Evolutionary conservation across 2,888 invertebrate species (phyloP).

Genomic region (Tinea pellionella): DNA sequence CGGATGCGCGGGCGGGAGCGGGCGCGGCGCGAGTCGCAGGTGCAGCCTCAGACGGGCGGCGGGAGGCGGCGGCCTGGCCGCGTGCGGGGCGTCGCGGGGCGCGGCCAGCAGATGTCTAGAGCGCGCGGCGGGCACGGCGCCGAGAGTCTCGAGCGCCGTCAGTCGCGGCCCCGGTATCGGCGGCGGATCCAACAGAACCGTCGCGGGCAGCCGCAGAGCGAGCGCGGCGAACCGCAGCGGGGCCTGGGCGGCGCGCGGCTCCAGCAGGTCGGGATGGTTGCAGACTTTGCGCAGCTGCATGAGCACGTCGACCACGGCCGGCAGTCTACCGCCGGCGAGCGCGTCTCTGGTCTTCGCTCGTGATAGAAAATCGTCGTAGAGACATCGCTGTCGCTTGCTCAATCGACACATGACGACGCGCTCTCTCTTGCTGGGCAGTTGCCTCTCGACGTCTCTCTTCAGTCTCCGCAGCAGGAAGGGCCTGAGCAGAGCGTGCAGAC

Average conservation of each 20-base stretch:
- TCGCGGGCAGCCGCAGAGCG: constrained; percentile 75
- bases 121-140: constrained; percentile 87
- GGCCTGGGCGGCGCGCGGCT: constrained; percentile 93
- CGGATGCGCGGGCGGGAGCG: constrained; percentile 23
- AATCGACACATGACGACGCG: constrained; percentile 94
- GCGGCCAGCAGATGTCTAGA: constrained; percentile 80
- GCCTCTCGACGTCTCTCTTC: constrained; percentile 96
- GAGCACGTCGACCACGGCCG: constrained; percentile 95
- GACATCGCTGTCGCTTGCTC: constrained; percentile 94
- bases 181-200: constrained; percentile 77
- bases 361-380: constrained; percentile 99
- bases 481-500: constrained; percentile 79
- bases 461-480: constrained; percentile 93
- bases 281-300: constrained; percentile 98
- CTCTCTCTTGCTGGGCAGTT: constrained; percentile 95
- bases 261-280: constrained; percentile 98
- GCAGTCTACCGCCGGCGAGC: constrained; percentile 89
- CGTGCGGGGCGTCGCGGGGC: constrained; percentile 72
- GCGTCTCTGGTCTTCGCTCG: constrained; percentile 95
- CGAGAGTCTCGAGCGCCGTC: constrained; percentile 73
- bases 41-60: constrained; percentile 58
- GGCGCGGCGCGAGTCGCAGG: constrained; percentile 30
- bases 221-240: constrained; percentile 92
- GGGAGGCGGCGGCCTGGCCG: constrained; percentile 70
- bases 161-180: constrained; percentile 74